These are phyloP conservation scores for Eucidaris tribuloides DNA, from an alignment of 35 echinoderm and acorn worm species.

Conservation along the genomic window DNA sequence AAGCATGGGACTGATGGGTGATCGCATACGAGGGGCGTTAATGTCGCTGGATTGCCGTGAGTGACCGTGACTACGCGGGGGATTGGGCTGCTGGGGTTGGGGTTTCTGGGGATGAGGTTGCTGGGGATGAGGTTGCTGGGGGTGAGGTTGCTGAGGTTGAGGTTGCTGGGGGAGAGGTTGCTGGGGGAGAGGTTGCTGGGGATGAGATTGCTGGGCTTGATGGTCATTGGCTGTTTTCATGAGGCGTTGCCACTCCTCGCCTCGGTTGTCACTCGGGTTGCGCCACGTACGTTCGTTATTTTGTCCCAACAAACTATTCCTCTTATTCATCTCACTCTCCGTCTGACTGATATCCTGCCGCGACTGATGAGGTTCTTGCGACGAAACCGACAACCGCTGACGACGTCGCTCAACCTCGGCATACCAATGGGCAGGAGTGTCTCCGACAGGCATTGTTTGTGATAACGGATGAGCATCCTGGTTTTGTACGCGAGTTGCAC, in stretches of 20 bases:
- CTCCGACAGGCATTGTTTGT: not conserved
- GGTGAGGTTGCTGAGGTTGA: not conserved
- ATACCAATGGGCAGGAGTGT: not conserved
- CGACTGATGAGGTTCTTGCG: not conserved
- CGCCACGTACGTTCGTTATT: not conserved
- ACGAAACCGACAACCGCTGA: not conserved
- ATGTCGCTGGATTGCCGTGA: conserved; percentile 20
- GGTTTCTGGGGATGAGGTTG: not conserved
- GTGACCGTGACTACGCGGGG: not conserved
- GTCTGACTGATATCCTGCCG: too few relatives aligned
- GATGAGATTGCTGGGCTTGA: not conserved
- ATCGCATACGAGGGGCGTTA: not conserved
- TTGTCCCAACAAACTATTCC: conserved; percentile 1
- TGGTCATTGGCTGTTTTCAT: not conserved
- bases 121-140: not conserved
- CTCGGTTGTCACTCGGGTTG: conserved; percentile 6
- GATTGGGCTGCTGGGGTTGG: not conserved
- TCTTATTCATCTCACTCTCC: not conserved
- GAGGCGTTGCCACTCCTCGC: not conserved
- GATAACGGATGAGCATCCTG: not conserved
- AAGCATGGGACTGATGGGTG: conserved; percentile 7
- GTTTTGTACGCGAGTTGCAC: not conserved
- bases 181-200: not conserved
- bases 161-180: not conserved
- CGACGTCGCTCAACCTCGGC: not conserved